Conservation (phyloP, 2,888 invertebrate genomes). For the Linnaemya tessellans region DNA sequence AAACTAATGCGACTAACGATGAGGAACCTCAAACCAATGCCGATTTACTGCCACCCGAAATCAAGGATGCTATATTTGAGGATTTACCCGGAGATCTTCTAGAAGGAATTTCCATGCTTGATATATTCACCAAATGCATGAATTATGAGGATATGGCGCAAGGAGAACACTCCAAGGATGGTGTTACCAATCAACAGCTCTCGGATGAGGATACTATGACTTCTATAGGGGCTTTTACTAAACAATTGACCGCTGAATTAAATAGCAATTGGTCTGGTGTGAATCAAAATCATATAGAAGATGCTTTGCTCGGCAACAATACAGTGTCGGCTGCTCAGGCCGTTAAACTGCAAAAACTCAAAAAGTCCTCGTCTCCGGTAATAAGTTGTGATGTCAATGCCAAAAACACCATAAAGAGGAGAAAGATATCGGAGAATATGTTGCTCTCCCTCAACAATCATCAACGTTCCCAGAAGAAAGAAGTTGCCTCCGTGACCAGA, state of each 20-base stretch:
- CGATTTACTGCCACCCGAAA: slow-evolving; percentile 92
- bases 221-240: slow-evolving; percentile 77
- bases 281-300: slow-evolving; percentile 78
- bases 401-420: slow-evolving; percentile 86
- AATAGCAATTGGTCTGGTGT: slow-evolving; percentile 78
- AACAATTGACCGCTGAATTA: slow-evolving; percentile 75
- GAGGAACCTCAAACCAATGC: slow-evolving; percentile 91
- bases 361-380: slow-evolving; percentile 73
- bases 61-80: slow-evolving; percentile 93
- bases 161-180: slow-evolving; percentile 83
- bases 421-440: slow-evolving; percentile 86
- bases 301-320: slow-evolving; percentile 80
- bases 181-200: slow-evolving; percentile 78
- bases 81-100: slow-evolving; percentile 92
- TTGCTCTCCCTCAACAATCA: slow-evolving; percentile 77
- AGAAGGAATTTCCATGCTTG: slow-evolving; percentile 93
- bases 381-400: slow-evolving; percentile 77
- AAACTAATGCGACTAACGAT: slow-evolving; percentile 80
- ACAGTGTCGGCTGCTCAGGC: slow-evolving; percentile 85
- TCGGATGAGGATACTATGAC: slow-evolving; percentile 79
- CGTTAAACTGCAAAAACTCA: slow-evolving; percentile 83
- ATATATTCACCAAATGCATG: slow-evolving; percentile 90
- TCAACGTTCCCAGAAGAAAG: slow-evolving; percentile 74
- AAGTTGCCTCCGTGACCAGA: slow-evolving; percentile 75
- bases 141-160: slow-evolving; percentile 87